Percentiles rank a stretch among this genome's conserved stretches.
These are phyloP conservation scores for Rhagoletis pomonella DNA, from an alignment of 1,140 invertebrate species.

Conservation along the genomic window DNA sequence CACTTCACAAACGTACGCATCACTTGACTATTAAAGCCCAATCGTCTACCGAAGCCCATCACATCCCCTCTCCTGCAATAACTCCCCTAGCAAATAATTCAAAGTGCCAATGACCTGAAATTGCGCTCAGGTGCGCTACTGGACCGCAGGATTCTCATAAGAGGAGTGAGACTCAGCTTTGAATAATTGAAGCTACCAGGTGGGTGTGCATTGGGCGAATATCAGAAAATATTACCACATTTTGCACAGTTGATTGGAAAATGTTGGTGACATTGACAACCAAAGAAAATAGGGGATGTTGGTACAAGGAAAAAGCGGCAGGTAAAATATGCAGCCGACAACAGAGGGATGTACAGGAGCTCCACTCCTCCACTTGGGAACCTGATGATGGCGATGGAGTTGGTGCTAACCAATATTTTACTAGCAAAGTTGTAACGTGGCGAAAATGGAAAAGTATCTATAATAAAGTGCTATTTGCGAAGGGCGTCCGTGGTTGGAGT, in stretches of 20 bases:
- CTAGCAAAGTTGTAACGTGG: neutral
- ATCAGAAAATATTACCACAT: conserved; percentile 50
- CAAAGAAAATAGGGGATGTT: neutral
- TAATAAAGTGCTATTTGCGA: neutral
- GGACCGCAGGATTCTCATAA: neutral
- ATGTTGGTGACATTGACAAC: conserved; percentile 34
- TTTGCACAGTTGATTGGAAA: conserved; percentile 48
- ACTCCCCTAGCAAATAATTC: neutral
- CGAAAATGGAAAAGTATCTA: neutral
- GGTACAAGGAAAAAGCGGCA: neutral
- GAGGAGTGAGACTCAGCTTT: neutral
- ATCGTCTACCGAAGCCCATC: neutral
- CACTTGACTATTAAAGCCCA: conserved; percentile 4
- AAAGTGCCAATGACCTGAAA: conserved; percentile 25
- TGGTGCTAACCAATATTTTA: neutral
- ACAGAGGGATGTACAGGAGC: neutral
- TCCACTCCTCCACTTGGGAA: neutral
- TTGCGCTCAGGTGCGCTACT: neutral
- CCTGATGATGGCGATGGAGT: neutral
- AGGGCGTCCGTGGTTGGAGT: neutral
- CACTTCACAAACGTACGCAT: conserved; percentile 36
- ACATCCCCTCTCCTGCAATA: neutral
- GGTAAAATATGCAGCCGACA: neutral
- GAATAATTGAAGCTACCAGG: conserved; percentile 21
- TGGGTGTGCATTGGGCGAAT: conserved; percentile 14